Evolutionary conservation across 2,888 invertebrate species (phyloP), one percentile per base, ranked within the genome.

Genomic region (Eudiplozoon nipponicum): DNA sequence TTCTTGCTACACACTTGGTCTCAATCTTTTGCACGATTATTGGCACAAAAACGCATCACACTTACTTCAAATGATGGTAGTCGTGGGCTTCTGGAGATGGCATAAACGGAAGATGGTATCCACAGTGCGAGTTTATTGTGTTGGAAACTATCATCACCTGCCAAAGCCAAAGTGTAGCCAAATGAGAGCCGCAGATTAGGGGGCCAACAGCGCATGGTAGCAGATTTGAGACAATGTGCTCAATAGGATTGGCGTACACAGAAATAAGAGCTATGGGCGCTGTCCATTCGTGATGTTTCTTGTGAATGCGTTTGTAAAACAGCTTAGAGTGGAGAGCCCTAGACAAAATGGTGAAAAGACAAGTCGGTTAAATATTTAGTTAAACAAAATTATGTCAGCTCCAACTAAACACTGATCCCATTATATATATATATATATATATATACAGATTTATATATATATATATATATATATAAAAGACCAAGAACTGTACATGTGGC

Each of bases 231-330:
- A 74, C 64, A 40, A 73, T 60, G 54, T 75, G 73, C 45, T 63
- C 63, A 31, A 72, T 54, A 0, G 75, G 74, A 58, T 75, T 73
- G 48, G 72, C 71, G 55, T 75, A 75, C 29, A 74, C 61, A 11
- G 72, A 69, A 0, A 72, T 70, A 2, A 74, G 68, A n/a, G 74
- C 72, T 38, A 76, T 69, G 0, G 76, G 75, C 0, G 75, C 71
- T 1, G 72, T 73, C 75, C 75, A 76, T 55, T 76, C 74, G 50
- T 76, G 76, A 54, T 76, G 76, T 49, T 69, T 67, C 55, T 76
- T 76, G 59, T 76, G 76, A 48, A 76, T 71, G 51, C 68, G 65
- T 51, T 71, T 72, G 61, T 76, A 76, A 38, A 76, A 57, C 46
- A 63, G 61, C 44, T 69, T 68, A 50, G 67, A 68, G 51, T 76